These are phyloP conservation scores for Cyprinodon variegatus DNA, from an alignment of 2,113 vertebrate genomes.

Conservation along the genomic window DNA sequence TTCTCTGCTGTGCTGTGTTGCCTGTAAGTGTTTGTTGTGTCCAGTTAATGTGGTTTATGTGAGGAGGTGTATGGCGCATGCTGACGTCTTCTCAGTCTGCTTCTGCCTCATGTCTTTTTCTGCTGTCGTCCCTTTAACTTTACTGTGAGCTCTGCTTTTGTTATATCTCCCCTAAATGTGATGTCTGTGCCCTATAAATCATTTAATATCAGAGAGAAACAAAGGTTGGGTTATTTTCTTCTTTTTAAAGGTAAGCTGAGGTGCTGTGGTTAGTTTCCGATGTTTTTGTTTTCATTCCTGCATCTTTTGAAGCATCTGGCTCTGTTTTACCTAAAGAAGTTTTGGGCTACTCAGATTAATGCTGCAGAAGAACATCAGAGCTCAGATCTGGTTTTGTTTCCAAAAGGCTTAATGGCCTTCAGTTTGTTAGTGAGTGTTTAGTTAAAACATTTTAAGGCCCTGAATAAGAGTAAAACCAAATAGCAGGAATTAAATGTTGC, in stretches of 20 bases:
- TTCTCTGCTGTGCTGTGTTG: slow-evolving; percentile 15
- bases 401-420: background rate
- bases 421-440: background rate
- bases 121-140: slow-evolving; percentile 23
- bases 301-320: background rate
- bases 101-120: slow-evolving; percentile 41
- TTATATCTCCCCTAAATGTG: background rate
- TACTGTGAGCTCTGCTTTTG: slow-evolving; percentile 12
- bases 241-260: background rate
- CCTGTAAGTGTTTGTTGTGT: background rate
- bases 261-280: background rate
- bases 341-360: background rate
- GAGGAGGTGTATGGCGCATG: slow-evolving; percentile 32
- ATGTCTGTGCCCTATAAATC: slow-evolving; percentile 5
- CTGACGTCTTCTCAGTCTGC: slow-evolving; percentile 33
- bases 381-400: background rate
- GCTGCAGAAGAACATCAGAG: background rate
- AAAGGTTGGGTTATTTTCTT: background rate
- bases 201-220: background rate
- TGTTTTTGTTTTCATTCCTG: background rate
- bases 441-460: background rate
- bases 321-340: background rate
- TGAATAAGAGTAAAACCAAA: background rate
- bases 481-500: slow-evolving; percentile 8
- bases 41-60: background rate